Base-by-base conservation (phyloP, 2,113 vertebrate genomes). In the Tragulus kanchil region DNA sequence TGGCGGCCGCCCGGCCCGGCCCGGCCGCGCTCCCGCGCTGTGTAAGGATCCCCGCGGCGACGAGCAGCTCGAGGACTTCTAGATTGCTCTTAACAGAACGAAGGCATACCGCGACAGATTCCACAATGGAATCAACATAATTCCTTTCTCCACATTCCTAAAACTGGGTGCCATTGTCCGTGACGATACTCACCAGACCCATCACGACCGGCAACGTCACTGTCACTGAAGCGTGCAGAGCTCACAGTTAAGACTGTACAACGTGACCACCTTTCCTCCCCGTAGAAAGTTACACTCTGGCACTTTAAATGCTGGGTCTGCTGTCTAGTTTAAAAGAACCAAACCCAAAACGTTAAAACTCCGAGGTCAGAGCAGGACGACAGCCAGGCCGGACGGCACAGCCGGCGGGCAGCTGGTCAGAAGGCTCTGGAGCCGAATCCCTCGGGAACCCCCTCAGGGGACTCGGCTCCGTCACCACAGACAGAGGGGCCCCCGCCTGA, bases 51-150 rank as follows among this genome's bases (percentile, higher is more conserved):
- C 96, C 98, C 83, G 64, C 97, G 98, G 98, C 86, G 98, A 98
- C 98, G 97, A 98, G 98, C 97, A 97, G 98, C 97, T 97, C 98
- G 98, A 99, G 99, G 99, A 99, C 99, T 99, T 99, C 98, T 95
- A 98, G 98, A 36, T 98, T 99, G 99, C 99, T 99, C 98, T 99
- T 99, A 99, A 99, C 98, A 99, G 99, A 99, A 99, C 98, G 98
- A 99, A 99, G 98, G 98, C 99, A 99, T 98, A 99, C 98, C 98
- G 98, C 98, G 98, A 98, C 97, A 99, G 99, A 99, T 99, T 99
- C 99, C 99, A 98, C 98, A 98, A 99, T 95, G 99, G 99, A 99
- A 99, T 99, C 99, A 99, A 99, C 98, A 98, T 98, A 99, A 99
- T 98, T 99, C 99, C 99, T 99, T 99, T 99, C 99, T 99, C 99